Base-by-base conservation (phyloP, 2,888 invertebrate species). In the Andrena minutula region DNA sequence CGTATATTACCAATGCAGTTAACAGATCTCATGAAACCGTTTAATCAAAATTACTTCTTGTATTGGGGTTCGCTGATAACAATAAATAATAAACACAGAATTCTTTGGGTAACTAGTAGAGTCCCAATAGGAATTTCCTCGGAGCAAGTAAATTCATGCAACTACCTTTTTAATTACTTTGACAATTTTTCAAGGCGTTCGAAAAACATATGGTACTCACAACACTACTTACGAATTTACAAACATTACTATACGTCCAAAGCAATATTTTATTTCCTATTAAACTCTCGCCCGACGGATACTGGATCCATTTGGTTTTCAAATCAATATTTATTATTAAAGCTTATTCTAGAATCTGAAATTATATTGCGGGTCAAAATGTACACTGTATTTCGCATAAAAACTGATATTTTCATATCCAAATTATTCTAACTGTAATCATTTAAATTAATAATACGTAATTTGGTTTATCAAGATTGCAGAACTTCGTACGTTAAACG, bases 31-130 rank as follows among this genome's bases (percentile, higher is more conserved):
- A 75, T 96, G 7, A 95, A 94, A 2, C 94, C 95, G 91, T 96
- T 97, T 89, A 91, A 89, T 10, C 94, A 95, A 83, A 96, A 96
- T 91, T 97, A 96, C 90, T 96, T 96, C 84, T 84, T 96, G 1
- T 97, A 96, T 88, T 96, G 96, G 95, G 96, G 96, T 1, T 94
- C 94, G 16, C 91, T 96, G 61, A 92, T 91, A 0, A 95, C 95
- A 0, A 92, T 92, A 0, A 91, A 91, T 4, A 95, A 95, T 20
- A 90, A 94, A 0, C 94, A 94, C 84, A 93, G 93, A 0, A 94
- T 96, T 32, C 92, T 95, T 28, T 97, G 96, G 96, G 83, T 96
- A 7, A 94, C 96, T n/a, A 95, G 95, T 0, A 94, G 96, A 78
- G 92, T 93, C 71, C 95, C 95, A 0, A 92, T 96, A 35, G 95